Conservation (phyloP, 2,888 invertebrate species). For the Entomobrya multifasciata region DNA sequence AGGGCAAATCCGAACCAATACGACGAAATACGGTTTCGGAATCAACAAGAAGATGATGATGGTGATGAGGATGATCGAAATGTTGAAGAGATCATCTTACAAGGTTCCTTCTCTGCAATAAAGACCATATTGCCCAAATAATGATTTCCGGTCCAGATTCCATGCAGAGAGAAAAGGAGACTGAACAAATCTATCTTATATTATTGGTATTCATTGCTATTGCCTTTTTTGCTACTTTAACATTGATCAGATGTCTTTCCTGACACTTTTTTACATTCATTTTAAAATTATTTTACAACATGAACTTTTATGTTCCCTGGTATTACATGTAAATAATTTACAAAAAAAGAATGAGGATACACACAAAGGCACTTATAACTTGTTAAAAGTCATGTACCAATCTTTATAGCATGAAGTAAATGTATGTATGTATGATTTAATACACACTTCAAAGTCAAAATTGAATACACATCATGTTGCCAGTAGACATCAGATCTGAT, state of each 20-base stretch:
- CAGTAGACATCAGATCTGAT: background rate
- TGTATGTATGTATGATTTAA: background rate
- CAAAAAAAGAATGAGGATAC: background rate
- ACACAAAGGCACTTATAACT: slow-evolving; percentile 40
- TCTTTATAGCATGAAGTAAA: background rate
- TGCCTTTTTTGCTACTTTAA: slow-evolving; percentile 63
- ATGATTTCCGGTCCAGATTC: slow-evolving; percentile 80
- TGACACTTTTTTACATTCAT: slow-evolving; percentile 78
- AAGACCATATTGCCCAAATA: slow-evolving; percentile 80
- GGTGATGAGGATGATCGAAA: slow-evolving; percentile 74
- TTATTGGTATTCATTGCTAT: background rate
- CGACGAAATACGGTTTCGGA: slow-evolving; percentile 35
- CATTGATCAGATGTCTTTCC: slow-evolving; percentile 80
- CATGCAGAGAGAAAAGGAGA: slow-evolving; percentile 41
- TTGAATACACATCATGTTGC: slow-evolving; percentile 31
- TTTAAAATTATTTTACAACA: slow-evolving; percentile 54
- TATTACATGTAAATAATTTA: slow-evolving; percentile 44
- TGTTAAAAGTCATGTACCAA: slow-evolving; percentile 45
- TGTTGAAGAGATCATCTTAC: slow-evolving; percentile 74
- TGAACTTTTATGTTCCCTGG: slow-evolving; percentile 48
- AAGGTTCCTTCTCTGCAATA: slow-evolving; percentile 78
- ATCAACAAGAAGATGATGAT: slow-evolving; percentile 56
- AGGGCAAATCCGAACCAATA: slow-evolving; percentile 54
- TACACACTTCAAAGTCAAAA: slow-evolving; percentile 46
- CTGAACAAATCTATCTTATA: slow-evolving; percentile 24